These are phyloP conservation scores for Spilogale gracilis DNA, from an alignment of 2,113 vertebrate genomes.

Conservation along the genomic window DNA sequence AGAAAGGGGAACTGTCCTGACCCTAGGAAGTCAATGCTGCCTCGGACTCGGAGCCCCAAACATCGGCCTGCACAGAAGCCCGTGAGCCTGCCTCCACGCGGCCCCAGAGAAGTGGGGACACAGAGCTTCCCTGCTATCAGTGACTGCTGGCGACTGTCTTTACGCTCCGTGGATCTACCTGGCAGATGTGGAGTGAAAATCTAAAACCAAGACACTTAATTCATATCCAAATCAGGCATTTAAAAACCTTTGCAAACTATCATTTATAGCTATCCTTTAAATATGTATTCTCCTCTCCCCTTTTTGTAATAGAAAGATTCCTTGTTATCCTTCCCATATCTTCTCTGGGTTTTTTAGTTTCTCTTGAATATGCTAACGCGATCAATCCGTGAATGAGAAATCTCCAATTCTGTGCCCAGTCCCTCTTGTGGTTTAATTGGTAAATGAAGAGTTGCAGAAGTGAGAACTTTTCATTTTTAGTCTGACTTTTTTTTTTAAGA, in stretches of 20 bases:
- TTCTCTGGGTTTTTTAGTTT: background rate
- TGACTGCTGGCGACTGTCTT: accelerated
- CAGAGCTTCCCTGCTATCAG: accelerated
- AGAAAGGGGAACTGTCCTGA: accelerated
- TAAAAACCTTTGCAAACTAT: background rate
- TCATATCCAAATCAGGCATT: background rate
- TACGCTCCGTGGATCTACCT: background rate
- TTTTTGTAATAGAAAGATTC: background rate
- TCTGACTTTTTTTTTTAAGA: background rate
- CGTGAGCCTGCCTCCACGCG: background rate
- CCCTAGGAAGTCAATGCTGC: background rate
- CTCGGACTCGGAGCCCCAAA: background rate
- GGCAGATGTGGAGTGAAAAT: background rate
- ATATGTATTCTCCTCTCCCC: background rate
- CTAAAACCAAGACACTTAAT: background rate
- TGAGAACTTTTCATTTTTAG: background rate
- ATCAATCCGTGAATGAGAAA: background rate
- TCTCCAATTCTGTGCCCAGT: background rate
- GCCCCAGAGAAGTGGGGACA: background rate
- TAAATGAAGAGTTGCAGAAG: background rate
- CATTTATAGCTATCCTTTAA: background rate
- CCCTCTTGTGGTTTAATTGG: background rate
- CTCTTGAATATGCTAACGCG: background rate
- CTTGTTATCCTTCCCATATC: background rate
- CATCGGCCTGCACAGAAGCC: background rate